phyloP scores from a whole-genome alignment of 2,888 invertebrate species.

The Conchocele bisecta region DNA sequence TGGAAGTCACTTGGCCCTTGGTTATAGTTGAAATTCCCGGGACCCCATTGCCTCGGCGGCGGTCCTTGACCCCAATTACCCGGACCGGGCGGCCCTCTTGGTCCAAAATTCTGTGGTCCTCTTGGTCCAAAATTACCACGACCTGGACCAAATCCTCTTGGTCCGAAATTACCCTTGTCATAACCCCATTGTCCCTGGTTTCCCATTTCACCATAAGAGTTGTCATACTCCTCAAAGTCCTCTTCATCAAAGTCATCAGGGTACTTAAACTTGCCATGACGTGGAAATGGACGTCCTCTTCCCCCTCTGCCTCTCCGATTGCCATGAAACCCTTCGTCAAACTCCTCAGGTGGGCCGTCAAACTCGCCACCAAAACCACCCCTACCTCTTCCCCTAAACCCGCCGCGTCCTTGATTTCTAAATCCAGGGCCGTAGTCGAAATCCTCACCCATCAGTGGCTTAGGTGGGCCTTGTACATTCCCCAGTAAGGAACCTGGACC shows the following conservation, averaged over 20 bases:
- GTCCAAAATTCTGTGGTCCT: neutral
- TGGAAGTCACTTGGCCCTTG: too few relatives aligned
- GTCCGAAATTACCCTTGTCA: neutral
- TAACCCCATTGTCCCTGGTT: neutral
- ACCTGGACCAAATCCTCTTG: slow-evolving; percentile 33
- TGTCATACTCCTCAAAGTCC: slow-evolving; percentile 51
- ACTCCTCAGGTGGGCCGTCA: slow-evolving; percentile 4
- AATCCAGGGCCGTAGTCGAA: too few relatives aligned
- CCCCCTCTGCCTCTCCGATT: slow-evolving; percentile 12
- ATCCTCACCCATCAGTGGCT: too few relatives aligned
- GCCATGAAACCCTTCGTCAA: slow-evolving; percentile 1
- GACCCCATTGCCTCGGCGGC: too few relatives aligned
- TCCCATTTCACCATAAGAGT: too few relatives aligned
- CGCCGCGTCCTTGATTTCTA: too few relatives aligned
- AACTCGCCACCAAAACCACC: neutral
- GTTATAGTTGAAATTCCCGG: too few relatives aligned
- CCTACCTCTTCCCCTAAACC: neutral
- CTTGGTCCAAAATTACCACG: too few relatives aligned
- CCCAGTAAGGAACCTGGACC: too few relatives aligned
- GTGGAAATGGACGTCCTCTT: slow-evolving; percentile 12
- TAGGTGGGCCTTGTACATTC: too few relatives aligned
- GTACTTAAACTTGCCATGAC: slow-evolving; percentile 52
- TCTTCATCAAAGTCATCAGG: slow-evolving; percentile 60
- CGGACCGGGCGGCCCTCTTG: slow-evolving; percentile 6
- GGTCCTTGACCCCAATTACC: neutral